phyloP scores from a whole-genome alignment of 1,140 invertebrate genomes.

The Meloidogyne chitwoodi region DNA sequence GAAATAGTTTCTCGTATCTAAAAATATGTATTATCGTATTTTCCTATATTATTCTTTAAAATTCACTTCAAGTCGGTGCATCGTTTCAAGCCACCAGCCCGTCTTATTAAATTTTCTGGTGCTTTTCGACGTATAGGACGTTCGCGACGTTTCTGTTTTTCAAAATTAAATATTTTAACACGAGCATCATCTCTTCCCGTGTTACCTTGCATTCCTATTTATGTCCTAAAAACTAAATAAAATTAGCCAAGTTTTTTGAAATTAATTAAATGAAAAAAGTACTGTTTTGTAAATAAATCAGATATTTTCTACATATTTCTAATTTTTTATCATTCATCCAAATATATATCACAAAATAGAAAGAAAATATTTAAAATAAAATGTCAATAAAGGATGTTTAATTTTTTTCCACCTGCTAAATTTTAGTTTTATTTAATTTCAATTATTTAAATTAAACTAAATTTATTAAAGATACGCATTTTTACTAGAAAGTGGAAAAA shows the following conservation, averaged over 20 bases:
- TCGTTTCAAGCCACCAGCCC: constrained; percentile 26
- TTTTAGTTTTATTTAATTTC: too few relatives aligned
- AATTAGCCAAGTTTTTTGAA: too few relatives aligned
- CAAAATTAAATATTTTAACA: constrained; percentile 32
- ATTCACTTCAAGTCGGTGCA: constrained; percentile 20
- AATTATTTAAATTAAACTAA: too few relatives aligned
- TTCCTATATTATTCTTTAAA: too few relatives aligned
- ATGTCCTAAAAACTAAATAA: background rate
- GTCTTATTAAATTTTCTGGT: constrained; percentile 27
- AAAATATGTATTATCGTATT: too few relatives aligned
- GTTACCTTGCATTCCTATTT: background rate
- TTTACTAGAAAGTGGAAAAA: too few relatives aligned
- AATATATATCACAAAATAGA: background rate
- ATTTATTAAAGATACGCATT: too few relatives aligned
- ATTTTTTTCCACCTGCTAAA: too few relatives aligned
- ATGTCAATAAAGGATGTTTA: background rate
- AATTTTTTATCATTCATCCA: background rate
- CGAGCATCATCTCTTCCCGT: background rate
- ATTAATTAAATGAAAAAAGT: too few relatives aligned
- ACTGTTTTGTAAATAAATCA: too few relatives aligned
- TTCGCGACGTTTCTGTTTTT: constrained; percentile 11
- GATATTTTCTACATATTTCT: too few relatives aligned
- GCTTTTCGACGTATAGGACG: background rate
- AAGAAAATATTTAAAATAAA: background rate
- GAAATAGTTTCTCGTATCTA: constrained; percentile 10